Evolutionary conservation across 2,797 vertebrate genomes (phyloP).

Genomic region (Xenentodon cancila): DNA sequence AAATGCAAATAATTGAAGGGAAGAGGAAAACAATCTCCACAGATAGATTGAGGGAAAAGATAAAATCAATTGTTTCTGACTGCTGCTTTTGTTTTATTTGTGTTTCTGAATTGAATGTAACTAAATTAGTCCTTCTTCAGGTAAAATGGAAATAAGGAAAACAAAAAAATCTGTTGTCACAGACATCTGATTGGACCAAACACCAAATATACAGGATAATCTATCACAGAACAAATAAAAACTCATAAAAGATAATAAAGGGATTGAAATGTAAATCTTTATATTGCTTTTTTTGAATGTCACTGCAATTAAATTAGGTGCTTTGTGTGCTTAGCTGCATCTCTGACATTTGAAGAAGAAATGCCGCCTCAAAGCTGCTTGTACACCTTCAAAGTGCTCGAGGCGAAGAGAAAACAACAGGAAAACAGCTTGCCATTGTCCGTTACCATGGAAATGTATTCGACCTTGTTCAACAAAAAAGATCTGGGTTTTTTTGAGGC

Average conservation of each 20-base stretch:
- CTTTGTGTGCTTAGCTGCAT: constrained; percentile 38
- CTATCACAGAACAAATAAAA: constrained; percentile 19
- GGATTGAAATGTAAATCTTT: constrained; percentile 25
- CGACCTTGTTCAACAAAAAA: constrained; percentile 23
- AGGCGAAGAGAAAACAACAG: constrained; percentile 54
- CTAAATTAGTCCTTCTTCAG: too few species aligned
- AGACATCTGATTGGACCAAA: constrained; percentile 25
- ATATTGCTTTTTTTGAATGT: constrained; percentile 47
- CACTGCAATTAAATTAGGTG: constrained; percentile 40
- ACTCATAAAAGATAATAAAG: constrained; percentile 27
- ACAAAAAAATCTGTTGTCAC: too few species aligned
- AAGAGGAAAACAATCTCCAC: constrained; percentile 4
- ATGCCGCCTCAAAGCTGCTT: constrained; percentile 53
- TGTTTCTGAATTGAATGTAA: not conserved
- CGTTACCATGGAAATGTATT: constrained; percentile 63
- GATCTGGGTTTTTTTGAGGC: not conserved
- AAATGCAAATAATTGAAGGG: constrained; percentile 31
- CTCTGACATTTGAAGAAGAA: constrained; percentile 71
- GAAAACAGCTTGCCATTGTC: constrained; percentile 42
- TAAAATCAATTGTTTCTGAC: constrained; percentile 4
- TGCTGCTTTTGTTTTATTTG: constrained; percentile 3
- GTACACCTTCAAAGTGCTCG: constrained; percentile 43
- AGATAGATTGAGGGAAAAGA: constrained; percentile 10
- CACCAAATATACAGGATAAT: constrained; percentile 11
- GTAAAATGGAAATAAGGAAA: too few species aligned